Conservation (phyloP, 2,113 vertebrate genomes). For the Neodon shergylaensis region DNA sequence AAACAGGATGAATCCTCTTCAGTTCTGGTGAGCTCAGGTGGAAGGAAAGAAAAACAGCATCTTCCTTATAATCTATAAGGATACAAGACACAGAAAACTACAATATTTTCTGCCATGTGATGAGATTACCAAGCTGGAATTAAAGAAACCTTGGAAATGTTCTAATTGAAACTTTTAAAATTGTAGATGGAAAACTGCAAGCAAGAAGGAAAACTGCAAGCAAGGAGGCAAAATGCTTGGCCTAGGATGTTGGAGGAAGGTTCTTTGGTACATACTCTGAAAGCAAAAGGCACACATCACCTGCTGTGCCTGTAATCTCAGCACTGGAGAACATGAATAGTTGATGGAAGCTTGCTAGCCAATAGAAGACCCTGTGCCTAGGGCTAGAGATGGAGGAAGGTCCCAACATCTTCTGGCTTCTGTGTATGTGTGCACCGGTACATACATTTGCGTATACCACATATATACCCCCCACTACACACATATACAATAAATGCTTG, state of each 20-base stretch:
- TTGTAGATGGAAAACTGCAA: not conserved
- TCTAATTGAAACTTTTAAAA: not conserved
- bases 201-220: no score
- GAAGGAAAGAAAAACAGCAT: not conserved
- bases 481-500: not conserved
- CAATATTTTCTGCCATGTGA: not conserved
- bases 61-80: not conserved
- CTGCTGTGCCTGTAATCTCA: not conserved
- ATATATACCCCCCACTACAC: not conserved
- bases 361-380: not conserved
- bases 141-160: conserved; percentile 6
- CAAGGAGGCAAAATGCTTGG: no score
- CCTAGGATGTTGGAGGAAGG: no score
- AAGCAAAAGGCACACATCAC: not conserved
- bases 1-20: not conserved
- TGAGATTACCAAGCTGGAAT: not conserved
- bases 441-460: not conserved
- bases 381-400: not conserved
- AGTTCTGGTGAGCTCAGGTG: not conserved
- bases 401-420: no score
- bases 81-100: not conserved
- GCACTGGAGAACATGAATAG: not conserved
- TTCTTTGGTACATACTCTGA: not conserved
- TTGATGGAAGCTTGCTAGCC: not conserved
- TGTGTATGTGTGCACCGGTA: no score